A percentile compares a stretch with the other conserved stretches of the same genome.
Evolutionary conservation across 1,140 invertebrate species (phyloP).

Genomic region (Ceratoteleas bidentatus): DNA sequence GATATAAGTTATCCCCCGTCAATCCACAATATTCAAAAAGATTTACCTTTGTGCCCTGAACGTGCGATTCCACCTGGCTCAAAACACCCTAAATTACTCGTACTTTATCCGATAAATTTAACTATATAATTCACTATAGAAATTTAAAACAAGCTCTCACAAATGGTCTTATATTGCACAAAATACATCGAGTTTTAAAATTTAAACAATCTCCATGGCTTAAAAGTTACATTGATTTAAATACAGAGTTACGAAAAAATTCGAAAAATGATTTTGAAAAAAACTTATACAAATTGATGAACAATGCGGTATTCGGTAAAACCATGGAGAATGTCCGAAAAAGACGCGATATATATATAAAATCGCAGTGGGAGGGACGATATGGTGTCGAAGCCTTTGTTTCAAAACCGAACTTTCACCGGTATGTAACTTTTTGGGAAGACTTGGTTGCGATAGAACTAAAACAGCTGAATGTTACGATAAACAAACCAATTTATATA

Average conservation of each 20-base stretch:
- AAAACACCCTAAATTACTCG: conserved; percentile 9
- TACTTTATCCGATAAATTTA: conserved; percentile 4
- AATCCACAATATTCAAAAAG: no score
- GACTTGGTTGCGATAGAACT: conserved; percentile 13
- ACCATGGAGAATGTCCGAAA: neutral
- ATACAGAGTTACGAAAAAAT: conserved; percentile 17
- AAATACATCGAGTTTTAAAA: conserved; percentile 59
- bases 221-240: conserved; percentile 3
- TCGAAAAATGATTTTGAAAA: conserved; percentile 1
- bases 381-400: conserved; percentile 4
- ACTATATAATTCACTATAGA: conserved; percentile 18
- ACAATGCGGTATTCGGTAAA: conserved; percentile 8
- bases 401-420: conserved; percentile 18
- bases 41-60: conserved; percentile 11
- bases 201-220: conserved; percentile 28
- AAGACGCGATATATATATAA: no score
- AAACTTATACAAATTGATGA: conserved; percentile 18
- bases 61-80: neutral
- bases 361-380: conserved; percentile 5
- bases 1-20: no score
- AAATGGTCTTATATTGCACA: conserved; percentile 27
- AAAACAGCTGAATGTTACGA: neutral
- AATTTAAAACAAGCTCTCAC: neutral
- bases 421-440: conserved; percentile 5
- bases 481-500: conserved; percentile 19